phyloP scores from a whole-genome alignment of 1,140 invertebrate genomes.

The Aphelenchoides besseyi region DNA sequence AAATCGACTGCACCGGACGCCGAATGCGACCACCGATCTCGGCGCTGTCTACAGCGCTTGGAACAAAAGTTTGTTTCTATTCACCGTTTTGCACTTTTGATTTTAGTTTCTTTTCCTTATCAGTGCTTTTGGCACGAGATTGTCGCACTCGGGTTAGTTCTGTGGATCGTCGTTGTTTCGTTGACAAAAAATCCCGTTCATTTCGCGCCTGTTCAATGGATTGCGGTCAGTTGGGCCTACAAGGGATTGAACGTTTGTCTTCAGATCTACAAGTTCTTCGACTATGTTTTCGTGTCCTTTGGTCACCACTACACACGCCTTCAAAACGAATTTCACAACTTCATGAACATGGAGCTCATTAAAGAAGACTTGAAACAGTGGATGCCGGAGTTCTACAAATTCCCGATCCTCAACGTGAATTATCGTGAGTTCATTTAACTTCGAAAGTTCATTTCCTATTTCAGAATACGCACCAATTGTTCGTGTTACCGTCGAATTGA shows the following conservation, averaged over 20 bases:
- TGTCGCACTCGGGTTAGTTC: not conserved
- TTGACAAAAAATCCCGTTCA: not conserved
- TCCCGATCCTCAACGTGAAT: not conserved
- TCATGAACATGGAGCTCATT: not conserved
- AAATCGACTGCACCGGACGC: not conserved
- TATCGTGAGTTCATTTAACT: not conserved
- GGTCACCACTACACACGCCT: not conserved
- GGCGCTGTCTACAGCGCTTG: not conserved
- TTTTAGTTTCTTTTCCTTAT: slow-evolving; percentile 9
- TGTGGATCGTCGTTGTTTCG: not conserved
- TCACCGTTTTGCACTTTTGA: not conserved
- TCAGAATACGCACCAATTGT: slow-evolving; percentile 1
- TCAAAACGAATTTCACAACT: slow-evolving; percentile 2
- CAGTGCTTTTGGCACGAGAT: not conserved
- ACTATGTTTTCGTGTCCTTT: not conserved
- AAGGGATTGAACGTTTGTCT: not conserved
- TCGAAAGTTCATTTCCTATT: not conserved
- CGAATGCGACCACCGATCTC: not conserved
- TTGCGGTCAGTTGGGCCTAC: not conserved
- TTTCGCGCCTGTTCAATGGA: not conserved
- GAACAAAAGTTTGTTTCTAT: not conserved
- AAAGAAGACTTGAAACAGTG: not conserved
- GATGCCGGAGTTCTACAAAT: not conserved
- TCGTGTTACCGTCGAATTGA: not conserved
- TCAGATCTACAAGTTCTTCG: not conserved